Evolutionary conservation across 2,888 invertebrate species (phyloP), one percentile per base, ranked within the genome.

Genomic region (Xestobium rufovillosum): DNA sequence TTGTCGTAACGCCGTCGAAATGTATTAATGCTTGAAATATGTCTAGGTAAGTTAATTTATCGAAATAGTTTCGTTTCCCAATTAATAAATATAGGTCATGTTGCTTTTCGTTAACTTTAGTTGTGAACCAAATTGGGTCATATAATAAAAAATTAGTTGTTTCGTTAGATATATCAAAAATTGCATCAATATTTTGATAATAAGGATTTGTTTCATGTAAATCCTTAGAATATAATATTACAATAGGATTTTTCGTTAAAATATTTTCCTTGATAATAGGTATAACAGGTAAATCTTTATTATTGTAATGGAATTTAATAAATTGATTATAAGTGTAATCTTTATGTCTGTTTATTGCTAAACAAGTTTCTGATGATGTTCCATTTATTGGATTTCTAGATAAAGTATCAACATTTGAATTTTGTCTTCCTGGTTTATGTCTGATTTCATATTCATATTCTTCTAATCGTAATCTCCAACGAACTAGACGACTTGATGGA

Each of bases 401-500:
- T 4, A 39, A 35, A 19, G 38, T 42, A 19, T 38, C 42, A 27
- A 44, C 42, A 16, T 23, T 17, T 11, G 37, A 36, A 23, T 45
- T 44, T 26, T 46, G 44, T 34, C 46, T 49, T 4, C 48, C 47
- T 38, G 37, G 41, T 13, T 48, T 39, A 31, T 51, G 40, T 25
- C 48, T 37, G 25, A 53, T 36, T 26, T 13, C 23, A 23, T 48
- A 52, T 26, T 51, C 37, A 14, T 42, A 49, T 31, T 48, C 49
- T 23, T 48, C 41, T 12, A 50, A 34, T 16, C 43, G 40, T 11
- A 50, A 33, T 29, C 51, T 26, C 31, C 49, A 51, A 37, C 45
- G 40, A 11, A 41, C 45, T 4, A 52, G 26, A 38, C 49, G 43
- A 13, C 45, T 49, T 8, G 43, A 41, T 2, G 49, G 49, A 33